Evolutionary conservation across 2,113 vertebrate genomes (phyloP), one percentile per base, ranked within the genome.

Genomic region (Pseudonaja textilis): DNA sequence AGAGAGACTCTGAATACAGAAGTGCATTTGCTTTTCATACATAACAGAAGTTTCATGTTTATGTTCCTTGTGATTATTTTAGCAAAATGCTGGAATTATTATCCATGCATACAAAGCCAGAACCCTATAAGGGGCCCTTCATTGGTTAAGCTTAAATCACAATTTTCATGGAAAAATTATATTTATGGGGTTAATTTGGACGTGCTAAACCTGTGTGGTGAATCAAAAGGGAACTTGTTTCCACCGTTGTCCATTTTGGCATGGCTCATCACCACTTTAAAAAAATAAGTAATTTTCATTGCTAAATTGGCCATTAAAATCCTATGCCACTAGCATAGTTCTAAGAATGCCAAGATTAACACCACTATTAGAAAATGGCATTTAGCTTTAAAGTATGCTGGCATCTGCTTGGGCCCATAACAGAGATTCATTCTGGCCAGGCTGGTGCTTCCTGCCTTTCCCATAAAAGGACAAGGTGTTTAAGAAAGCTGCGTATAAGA

Each of bases 331-430:
- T 88, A 87, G 85, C 26, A 10, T 26, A 18, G 18, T 94, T 39
- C 91, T 69, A 47, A 87, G 90, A 52, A n/a, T 85, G 95, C 95
- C 96, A 97, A 96, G 93, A 95, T 95, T 96, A 95, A 96, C 97
- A 96, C 94, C 93, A 94, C 93, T 0, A 0, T 88, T 87, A 95
- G 95, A 96, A 96, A 95, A 96, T 94, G 91, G 69, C 94, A 93
- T 91, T 90, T 86, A 96, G 92, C 93, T 12, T 4, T 94, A 95
- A 94, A 0, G 74, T 0, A 0, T 91, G 85, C 90, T 96, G 97
- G 95, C 95, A 93, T 92, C 90, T 93, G 94, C 47, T 89, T 25
- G 89, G 91, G 74, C 87, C 50, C 87, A 4, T 89, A 95, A 91
- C 81, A 94, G 95, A 47, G 61, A 96, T 93, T 92, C 87, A 34